Conservation (phyloP, 2,888 invertebrate species). For the Hypolimnas misippus region DNA sequence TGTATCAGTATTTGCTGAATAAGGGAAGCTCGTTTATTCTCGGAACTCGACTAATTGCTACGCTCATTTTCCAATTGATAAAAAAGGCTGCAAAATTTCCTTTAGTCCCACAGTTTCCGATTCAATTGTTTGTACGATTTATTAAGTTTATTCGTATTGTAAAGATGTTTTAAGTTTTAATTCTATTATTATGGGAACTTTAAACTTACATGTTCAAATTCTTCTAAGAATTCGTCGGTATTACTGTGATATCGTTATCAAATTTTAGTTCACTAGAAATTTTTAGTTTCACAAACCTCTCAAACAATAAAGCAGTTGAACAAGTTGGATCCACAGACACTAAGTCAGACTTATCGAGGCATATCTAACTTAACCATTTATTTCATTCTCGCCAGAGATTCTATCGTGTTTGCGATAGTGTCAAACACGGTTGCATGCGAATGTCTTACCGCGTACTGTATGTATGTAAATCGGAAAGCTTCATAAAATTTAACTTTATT, state of each 20-base stretch:
- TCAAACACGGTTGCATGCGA: slow-evolving; percentile 44
- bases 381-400: slow-evolving; percentile 44
- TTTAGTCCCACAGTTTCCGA: slow-evolving; percentile 9
- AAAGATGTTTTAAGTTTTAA: no score
- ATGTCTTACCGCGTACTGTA: slow-evolving; percentile 28
- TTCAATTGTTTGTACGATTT: slow-evolving; percentile 6
- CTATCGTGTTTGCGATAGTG: slow-evolving; percentile 45
- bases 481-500: slow-evolving; percentile 31
- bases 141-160: no score
- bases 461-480: slow-evolving; percentile 22
- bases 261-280: slow-evolving; percentile 11
- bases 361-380: slow-evolving; percentile 41
- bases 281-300: slow-evolving; percentile 14
- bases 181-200: no score
- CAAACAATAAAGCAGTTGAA: slow-evolving; percentile 26
- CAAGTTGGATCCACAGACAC: slow-evolving; percentile 33
- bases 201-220: no score
- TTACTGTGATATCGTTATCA: neutral
- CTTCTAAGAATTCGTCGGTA: no score
- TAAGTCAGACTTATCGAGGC: slow-evolving; percentile 42
- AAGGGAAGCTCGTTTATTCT: slow-evolving; percentile 49
- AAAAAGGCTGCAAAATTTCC: slow-evolving; percentile 19
- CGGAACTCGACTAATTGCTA: slow-evolving; percentile 45
- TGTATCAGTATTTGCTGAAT: slow-evolving; percentile 59
- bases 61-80: slow-evolving; percentile 31